Conservation (phyloP, 2,888 invertebrate species). For the Bimastos eiseni region DNA sequence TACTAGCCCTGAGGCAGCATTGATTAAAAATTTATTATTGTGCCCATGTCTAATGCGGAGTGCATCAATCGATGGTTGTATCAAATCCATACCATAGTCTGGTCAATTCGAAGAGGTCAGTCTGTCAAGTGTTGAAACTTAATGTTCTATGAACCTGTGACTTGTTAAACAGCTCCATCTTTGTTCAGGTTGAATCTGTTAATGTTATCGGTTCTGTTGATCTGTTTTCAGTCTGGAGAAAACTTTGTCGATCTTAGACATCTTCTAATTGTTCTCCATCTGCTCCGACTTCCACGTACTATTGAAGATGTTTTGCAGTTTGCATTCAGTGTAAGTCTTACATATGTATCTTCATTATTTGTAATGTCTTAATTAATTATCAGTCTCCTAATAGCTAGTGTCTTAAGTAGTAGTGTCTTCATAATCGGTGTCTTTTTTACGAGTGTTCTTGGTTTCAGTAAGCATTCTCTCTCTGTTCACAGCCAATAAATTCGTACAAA, state of each 20-base stretch:
- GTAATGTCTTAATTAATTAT: background rate
- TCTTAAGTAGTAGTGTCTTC: no score
- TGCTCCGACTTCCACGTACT: background rate
- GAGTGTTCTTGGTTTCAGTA: no score
- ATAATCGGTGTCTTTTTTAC: background rate
- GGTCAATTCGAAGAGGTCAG: no score
- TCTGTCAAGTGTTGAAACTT: no score
- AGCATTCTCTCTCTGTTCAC: background rate
- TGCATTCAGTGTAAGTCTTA: background rate
- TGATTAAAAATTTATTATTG: no score
- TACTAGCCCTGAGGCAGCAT: no score
- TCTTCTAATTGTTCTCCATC: background rate
- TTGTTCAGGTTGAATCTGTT: background rate
- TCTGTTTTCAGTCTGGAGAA: background rate
- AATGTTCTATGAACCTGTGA: background rate
- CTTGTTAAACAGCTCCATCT: background rate
- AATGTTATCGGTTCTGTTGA: background rate
- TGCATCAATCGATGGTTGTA: no score
- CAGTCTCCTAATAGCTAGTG: no score
- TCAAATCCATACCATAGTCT: no score
- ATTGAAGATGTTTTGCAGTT: background rate
- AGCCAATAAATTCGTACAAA: background rate
- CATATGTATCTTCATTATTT: background rate
- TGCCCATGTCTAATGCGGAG: no score
- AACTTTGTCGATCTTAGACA: constrained; percentile 9